Evolutionary conservation across 2,797 vertebrate genomes (phyloP), one percentile per base, ranked within the genome.

Genomic region (Dermochelys coriacea): DNA sequence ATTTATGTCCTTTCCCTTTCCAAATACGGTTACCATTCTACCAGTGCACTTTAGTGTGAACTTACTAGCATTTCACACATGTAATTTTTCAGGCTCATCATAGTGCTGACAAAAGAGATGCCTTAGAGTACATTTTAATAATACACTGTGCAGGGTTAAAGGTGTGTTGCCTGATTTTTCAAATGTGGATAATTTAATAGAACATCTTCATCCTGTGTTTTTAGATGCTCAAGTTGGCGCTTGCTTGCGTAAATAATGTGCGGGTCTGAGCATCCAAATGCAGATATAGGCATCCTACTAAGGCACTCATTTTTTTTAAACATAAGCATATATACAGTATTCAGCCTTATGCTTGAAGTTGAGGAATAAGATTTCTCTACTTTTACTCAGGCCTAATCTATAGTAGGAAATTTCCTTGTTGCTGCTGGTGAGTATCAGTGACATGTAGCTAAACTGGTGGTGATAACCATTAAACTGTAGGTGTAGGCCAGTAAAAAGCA

Each of bases 181-280:
- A 29, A 74, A 29, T 45, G 52, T 71, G 51, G 52, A 3, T 68
- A 47, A 41, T 0, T 0, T n/a, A 19, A 49, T 12, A 19, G 16
- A 75, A 51, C 0, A 0, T 6, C 9, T 0, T 50, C 78, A 84
- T n/a, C 1, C 5, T 0, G 0, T 50, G 0, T 37, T 89, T 87
- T 93, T 0, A 0, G 52, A 75, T 55, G 34, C 80, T 92, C 57
- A 5, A 3, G 41, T 80, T 0, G 0, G 8, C 0, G 0, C 71
- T 71, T 77, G 74, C 45, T 51, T 52, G 55, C 23, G 3, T 50
- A 25, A 61, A 61, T 61, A 34, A 15, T 64, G 37, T 0, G 0
- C 16, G 29, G 16, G 12, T 31, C 49, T 9, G 9, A 85, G 55
- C 59, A 80, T 74, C 23, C 0, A 1, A 27, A 68, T 0, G 0